These are phyloP conservation scores for Lophius piscatorius DNA, from an alignment of 2,113 vertebrate species.

Conservation along the genomic window DNA sequence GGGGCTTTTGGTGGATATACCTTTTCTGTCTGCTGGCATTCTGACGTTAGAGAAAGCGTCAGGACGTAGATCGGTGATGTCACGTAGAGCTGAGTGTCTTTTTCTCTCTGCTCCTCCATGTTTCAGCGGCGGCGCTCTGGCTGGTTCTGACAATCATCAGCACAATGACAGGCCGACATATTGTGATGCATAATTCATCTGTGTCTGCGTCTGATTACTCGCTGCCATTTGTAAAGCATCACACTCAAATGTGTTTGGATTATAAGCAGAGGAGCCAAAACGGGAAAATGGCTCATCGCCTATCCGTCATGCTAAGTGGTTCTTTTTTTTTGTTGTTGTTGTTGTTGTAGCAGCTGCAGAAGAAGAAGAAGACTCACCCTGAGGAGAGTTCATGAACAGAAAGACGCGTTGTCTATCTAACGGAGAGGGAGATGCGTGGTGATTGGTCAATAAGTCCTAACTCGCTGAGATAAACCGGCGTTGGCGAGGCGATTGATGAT, in stretches of 20 bases:
- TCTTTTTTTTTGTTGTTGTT: conserved; percentile 36
- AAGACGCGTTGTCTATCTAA: too few species aligned
- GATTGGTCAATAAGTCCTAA: conserved; percentile 36
- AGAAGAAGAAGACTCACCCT: conserved; percentile 26
- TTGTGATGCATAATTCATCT: conserved; percentile 77
- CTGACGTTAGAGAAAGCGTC: neutral
- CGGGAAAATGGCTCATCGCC: conserved; percentile 44
- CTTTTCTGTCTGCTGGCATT: conserved; percentile 19
- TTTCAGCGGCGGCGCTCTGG: conserved; percentile 45
- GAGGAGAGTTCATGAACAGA: conserved; percentile 57
- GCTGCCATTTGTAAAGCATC: conserved; percentile 72
- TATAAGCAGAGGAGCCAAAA: conserved; percentile 57
- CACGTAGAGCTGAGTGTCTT: conserved; percentile 25
- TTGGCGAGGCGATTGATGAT: conserved; percentile 56
- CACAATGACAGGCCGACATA: conserved; percentile 68
- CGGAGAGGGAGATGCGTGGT: too few species aligned
- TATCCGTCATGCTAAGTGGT: conserved; percentile 65
- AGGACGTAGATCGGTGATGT: conserved; percentile 5
- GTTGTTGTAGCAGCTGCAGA: conserved; percentile 31
- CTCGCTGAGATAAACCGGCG: conserved; percentile 54
- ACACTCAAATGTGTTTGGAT: conserved; percentile 75
- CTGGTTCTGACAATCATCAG: conserved; percentile 63
- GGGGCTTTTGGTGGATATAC: too few species aligned
- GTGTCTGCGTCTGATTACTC: conserved; percentile 65
- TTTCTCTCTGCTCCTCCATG: too few species aligned